Percentiles rank a stretch among this genome's conserved stretches.
These are phyloP conservation scores for Labeo calbasu DNA, from an alignment of 2,797 vertebrate genomes.

Conservation along the genomic window DNA sequence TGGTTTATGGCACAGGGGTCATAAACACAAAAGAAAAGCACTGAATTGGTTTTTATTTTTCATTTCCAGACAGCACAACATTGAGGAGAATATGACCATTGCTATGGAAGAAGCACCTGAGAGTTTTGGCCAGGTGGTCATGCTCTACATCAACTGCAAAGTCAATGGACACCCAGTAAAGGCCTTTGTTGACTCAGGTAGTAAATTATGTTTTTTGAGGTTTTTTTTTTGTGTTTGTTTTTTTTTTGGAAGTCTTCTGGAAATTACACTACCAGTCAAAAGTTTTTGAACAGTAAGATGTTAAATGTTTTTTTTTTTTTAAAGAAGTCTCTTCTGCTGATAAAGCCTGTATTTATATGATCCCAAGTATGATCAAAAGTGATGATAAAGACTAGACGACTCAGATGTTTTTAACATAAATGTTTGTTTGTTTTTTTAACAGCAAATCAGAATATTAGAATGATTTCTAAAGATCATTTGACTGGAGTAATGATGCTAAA, in stretches of 20 bases:
- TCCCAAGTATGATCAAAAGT: too few relatives aligned
- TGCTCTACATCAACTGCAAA: conserved; percentile 99
- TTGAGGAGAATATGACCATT: conserved; percentile 99
- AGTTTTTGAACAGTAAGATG: too few relatives aligned
- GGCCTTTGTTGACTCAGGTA: conserved; percentile 99
- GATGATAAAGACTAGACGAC: too few relatives aligned
- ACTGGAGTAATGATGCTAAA: too few relatives aligned
- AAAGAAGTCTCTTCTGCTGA: too few relatives aligned
- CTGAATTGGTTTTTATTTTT: conserved; percentile 44
- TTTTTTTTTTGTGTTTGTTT: neutral
- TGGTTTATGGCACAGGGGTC: neutral
- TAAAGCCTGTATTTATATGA: too few relatives aligned
- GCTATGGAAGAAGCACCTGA: conserved; percentile 99
- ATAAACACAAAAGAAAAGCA: neutral
- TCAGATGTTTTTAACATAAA: too few relatives aligned
- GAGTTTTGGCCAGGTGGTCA: conserved; percentile 98
- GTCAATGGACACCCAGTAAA: conserved; percentile 98
- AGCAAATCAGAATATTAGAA: too few relatives aligned
- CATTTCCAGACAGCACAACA: conserved; percentile 92
- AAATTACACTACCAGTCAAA: neutral
- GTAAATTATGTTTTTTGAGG: conserved; percentile 24
- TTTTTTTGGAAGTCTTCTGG: neutral
- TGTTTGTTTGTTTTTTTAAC: too few relatives aligned
- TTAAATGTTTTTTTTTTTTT: too few relatives aligned
- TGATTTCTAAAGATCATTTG: too few relatives aligned